These are phyloP conservation scores for Trematomus loennbergii DNA, from an alignment of 2,113 vertebrate genomes.

Conservation along the genomic window DNA sequence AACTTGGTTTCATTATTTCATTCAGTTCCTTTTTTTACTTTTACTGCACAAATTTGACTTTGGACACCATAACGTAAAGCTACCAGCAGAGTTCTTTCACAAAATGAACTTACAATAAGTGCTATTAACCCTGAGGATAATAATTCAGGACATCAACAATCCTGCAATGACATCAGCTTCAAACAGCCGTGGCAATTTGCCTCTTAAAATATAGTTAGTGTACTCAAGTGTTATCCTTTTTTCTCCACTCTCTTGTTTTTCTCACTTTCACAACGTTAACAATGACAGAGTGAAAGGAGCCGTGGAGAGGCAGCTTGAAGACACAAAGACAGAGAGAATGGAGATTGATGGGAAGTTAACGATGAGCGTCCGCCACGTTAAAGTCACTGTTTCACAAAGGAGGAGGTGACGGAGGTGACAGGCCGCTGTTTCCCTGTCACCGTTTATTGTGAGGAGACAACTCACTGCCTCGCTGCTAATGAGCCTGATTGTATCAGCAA, in stretches of 20 bases:
- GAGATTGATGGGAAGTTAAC: conserved; percentile 37
- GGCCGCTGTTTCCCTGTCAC: conserved; percentile 15
- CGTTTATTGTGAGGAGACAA: conserved; percentile 10
- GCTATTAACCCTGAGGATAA: too few relatives aligned
- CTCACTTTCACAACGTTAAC: background rate
- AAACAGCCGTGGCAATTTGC: background rate
- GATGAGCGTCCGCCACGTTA: conserved; percentile 25
- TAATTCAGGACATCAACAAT: too few relatives aligned
- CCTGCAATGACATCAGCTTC: background rate
- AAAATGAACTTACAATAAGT: too few relatives aligned
- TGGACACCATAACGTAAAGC: too few relatives aligned
- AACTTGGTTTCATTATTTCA: too few relatives aligned
- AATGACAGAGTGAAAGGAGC: conserved; percentile 1
- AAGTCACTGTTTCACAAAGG: conserved; percentile 28
- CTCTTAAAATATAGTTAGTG: background rate
- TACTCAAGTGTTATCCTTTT: background rate
- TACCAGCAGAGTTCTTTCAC: too few relatives aligned
- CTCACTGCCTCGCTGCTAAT: conserved; percentile 16
- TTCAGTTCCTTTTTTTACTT: too few relatives aligned
- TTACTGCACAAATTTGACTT: too few relatives aligned
- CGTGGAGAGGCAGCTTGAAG: conserved; percentile 2
- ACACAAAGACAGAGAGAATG: background rate
- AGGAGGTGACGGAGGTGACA: conserved; percentile 32
- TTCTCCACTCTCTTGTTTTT: background rate
- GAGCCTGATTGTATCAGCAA: background rate